phyloP scores from a whole-genome alignment of 2,888 invertebrate genomes.

The Euphydryas editha region DNA sequence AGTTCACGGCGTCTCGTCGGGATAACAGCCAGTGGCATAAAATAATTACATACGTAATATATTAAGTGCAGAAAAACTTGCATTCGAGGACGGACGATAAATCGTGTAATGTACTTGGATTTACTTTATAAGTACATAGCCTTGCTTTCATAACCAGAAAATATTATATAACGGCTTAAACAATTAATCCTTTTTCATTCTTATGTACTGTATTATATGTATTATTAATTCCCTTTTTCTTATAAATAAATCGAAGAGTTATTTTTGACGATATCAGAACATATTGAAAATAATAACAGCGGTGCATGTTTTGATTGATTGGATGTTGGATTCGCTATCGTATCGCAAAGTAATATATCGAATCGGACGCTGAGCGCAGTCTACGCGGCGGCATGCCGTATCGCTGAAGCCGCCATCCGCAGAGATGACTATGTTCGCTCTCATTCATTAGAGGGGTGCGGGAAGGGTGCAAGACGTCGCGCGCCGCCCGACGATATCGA shows the following conservation, averaged over 20 bases:
- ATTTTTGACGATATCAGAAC: conserved; percentile 23
- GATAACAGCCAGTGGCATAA: conserved; percentile 26
- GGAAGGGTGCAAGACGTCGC: conserved; percentile 78
- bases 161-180: not conserved
- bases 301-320: conserved; percentile 30
- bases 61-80: no score
- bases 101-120: conserved; percentile 17
- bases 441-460: conserved; percentile 81
- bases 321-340: conserved; percentile 58
- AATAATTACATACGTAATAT: no score
- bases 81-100: no score
- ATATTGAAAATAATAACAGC: conserved; percentile 31
- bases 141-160: conserved; percentile 9
- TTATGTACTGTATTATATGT: not conserved
- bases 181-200: not conserved
- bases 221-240: not conserved
- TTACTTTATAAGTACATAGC: conserved; percentile 10
- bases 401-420: conserved; percentile 74
- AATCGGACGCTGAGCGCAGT: conserved; percentile 56
- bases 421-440: conserved; percentile 81
- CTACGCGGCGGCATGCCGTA: conserved; percentile 62
- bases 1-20: conserved; percentile 17
- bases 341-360: conserved; percentile 57
- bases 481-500: conserved; percentile 83
- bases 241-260: not conserved